phyloP scores from a whole-genome alignment of 2,113 vertebrate genomes.

The Cynocephalus volans region DNA sequence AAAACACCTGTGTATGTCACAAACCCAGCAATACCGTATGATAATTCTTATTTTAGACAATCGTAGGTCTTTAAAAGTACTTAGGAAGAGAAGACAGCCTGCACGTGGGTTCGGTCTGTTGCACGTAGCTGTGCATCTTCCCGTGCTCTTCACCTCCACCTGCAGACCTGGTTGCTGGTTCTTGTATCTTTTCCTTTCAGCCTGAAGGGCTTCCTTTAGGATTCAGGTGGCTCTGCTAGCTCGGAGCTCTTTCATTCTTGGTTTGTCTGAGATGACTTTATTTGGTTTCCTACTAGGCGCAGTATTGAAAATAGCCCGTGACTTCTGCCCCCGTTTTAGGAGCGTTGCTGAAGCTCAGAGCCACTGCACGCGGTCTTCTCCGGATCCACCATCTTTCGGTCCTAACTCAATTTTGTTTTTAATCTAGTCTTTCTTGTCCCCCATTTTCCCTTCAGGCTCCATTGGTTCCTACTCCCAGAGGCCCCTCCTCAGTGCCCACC shows the following conservation, averaged over 20 bases:
- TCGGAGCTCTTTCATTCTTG: neutral
- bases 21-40: neutral
- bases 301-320: neutral
- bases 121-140: neutral
- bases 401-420: neutral
- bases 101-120: neutral
- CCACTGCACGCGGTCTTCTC: rapidly evolving
- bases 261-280: neutral
- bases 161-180: neutral
- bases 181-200: neutral
- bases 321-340: too few relatives aligned
- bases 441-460: neutral
- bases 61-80: neutral
- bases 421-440: neutral
- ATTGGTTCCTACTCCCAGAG: neutral
- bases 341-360: neutral
- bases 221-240: too few relatives aligned
- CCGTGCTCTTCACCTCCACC: neutral
- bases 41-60: neutral
- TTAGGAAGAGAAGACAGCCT: too few relatives aligned
- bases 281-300: neutral
- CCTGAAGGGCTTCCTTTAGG: too few relatives aligned
- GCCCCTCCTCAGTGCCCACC: neutral
- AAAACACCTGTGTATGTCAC: too few relatives aligned
- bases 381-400: neutral